Percentiles rank a stretch among this genome's conserved stretches.
Evolutionary conservation across 2,113 vertebrate genomes (phyloP).

Genomic region (Esox niger): DNA sequence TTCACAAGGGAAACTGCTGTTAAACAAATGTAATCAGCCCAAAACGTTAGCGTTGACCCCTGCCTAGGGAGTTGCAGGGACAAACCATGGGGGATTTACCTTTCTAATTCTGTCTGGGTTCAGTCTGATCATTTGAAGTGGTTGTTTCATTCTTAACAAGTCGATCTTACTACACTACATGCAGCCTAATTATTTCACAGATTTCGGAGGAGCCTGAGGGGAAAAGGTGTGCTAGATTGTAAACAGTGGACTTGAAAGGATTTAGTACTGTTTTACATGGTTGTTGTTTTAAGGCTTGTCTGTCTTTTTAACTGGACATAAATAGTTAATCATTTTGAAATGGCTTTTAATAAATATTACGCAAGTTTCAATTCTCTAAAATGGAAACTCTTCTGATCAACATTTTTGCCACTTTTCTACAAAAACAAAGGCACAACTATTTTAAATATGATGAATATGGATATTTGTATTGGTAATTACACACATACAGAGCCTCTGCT

Average conservation of each 20-base stretch:
- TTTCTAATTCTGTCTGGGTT: not conserved
- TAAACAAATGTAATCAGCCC: no score
- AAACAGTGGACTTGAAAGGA: not conserved
- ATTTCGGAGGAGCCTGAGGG: not conserved
- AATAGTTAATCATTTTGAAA: not conserved
- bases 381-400: not conserved
- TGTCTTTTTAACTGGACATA: not conserved
- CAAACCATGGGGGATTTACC: not conserved
- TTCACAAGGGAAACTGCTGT: no score
- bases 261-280: not conserved
- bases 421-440: not conserved
- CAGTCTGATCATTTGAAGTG: not conserved
- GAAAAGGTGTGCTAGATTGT: not conserved
- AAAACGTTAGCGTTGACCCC: no score
- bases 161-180: conserved; percentile 1
- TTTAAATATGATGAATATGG: not conserved
- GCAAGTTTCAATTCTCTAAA: not conserved
- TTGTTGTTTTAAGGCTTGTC: not conserved
- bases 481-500: no score
- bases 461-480: no score
- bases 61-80: not conserved
- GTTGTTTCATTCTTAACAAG: not conserved
- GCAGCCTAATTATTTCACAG: not conserved
- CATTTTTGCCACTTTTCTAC: not conserved
- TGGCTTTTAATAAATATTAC: not conserved